Evolutionary conservation across 2,797 vertebrate species (phyloP), one percentile per base, ranked within the genome.

Genomic region (Eurystomus glaucurus): DNA sequence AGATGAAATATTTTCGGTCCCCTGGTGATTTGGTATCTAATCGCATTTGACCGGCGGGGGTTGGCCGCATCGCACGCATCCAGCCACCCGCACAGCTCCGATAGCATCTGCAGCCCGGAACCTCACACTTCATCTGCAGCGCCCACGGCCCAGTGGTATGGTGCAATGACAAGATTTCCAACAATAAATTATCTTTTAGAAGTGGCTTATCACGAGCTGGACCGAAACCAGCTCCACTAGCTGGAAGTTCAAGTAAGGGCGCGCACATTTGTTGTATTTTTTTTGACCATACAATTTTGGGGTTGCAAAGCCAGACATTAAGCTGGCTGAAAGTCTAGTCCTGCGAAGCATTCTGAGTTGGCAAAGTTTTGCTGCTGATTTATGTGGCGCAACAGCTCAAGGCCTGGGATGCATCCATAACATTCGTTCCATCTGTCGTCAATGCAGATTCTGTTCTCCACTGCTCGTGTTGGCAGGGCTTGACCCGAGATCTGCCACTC

Each of bases 361-460:
- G 94, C 95, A 91, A 95, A 94, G 89, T 88, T 97, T 77, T 81
- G 75, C 68, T 78, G 14, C 82, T 97, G 97, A 96, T 97, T 97
- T 95, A 97, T 94, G 97, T 95, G 91, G 93, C 68, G 65, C 96
- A 96, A 88, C 82, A 93, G 89, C 87, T 89, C 82, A 6, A 33
- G 89, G 93, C 78, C 94, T 94, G 95, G 93, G 93, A 95, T 95
- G 94, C 85, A 75, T 95, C 93, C 87, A 74, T 95, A 93, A 75
- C 96, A 97, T 97, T 97, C 22, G 87, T 96, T 97, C 96, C 97
- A 94, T 97, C 97, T 97, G 94, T 96, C 71, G n/a, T 96, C 96
- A 87, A 82, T 28, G 91, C 60, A 78, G 96, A 95, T 95, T 95
- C 92, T 87, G 75, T 87, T 95, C 93, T 94, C 61, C 88, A 74